Conservation (phyloP, 2,797 vertebrate species). For the Crypturellus tataupa region DNA sequence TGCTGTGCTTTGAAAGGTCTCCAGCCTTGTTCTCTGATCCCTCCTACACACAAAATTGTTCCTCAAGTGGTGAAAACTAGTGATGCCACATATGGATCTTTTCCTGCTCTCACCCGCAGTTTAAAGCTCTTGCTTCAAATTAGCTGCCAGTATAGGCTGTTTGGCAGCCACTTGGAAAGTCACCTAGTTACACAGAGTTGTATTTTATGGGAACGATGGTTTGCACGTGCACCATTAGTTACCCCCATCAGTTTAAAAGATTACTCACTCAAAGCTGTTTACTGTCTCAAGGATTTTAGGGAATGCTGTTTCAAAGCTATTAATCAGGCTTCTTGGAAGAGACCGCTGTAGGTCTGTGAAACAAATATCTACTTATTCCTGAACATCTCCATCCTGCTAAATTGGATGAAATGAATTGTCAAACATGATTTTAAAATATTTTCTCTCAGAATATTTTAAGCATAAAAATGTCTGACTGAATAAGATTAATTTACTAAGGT, state of each 20-base stretch:
- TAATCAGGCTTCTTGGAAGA: slow-evolving; percentile 47
- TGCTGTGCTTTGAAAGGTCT: neutral
- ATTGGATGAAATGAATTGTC: slow-evolving; percentile 4
- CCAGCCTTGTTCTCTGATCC: neutral
- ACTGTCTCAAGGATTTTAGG: neutral
- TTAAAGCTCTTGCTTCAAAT: neutral
- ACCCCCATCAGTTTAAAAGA: neutral
- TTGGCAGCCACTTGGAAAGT: slow-evolving; percentile 12
- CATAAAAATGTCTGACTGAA: neutral
- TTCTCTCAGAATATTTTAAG: neutral
- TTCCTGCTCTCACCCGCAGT: neutral
- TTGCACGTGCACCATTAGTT: neutral
- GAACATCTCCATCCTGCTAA: slow-evolving; percentile 10
- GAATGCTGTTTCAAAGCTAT: slow-evolving; percentile 38
- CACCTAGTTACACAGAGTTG: neutral
- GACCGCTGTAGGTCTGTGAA: neutral
- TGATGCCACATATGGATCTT: neutral
- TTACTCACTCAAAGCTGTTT: slow-evolving; percentile 51
- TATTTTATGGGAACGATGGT: neutral
- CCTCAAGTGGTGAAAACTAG: neutral
- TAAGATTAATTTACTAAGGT: neutral
- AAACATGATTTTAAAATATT: neutral
- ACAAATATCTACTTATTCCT: slow-evolving; percentile 32
- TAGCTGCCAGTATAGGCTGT: neutral
- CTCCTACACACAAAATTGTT: neutral